Conservation (phyloP, 92 coral and sea anemone genomes). For the Epizoanthus scotinus region DNA sequence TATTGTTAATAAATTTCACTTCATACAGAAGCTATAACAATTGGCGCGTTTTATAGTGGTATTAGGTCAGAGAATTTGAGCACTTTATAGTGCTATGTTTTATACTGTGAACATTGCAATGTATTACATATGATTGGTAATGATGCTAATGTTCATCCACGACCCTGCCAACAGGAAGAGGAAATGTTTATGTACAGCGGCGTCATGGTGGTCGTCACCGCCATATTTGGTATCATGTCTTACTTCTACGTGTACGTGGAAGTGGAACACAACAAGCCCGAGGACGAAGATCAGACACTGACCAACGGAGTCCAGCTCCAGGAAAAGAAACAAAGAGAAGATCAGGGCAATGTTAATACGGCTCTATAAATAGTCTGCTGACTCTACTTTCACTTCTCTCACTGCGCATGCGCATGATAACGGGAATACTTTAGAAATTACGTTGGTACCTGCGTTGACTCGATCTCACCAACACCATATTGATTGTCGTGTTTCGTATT, state of each 20-base stretch:
- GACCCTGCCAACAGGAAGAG: constrained; percentile 54
- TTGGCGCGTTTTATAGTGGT: no score
- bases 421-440: no score
- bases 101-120: no score
- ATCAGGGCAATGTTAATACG: not conserved
- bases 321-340: constrained; percentile 24
- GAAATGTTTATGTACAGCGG: constrained; percentile 94
- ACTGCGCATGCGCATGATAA: no score
- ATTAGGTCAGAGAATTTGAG: no score
- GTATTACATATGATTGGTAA: not conserved
- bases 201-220: constrained; percentile 76
- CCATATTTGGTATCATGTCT: constrained; percentile 82
- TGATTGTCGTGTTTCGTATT: no score
- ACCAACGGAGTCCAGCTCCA: constrained; percentile 29
- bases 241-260: constrained; percentile 75
- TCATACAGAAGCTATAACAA: no score
- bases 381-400: no score
- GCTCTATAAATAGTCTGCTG: not conserved
- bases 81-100: no score
- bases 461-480: no score
- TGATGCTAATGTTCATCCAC: not conserved
- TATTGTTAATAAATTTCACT: no score
- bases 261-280: not conserved
- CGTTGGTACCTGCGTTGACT: no score
- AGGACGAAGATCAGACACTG: constrained; percentile 15